A percentile compares a stretch with the other conserved stretches of the same genome.
Evolutionary conservation across 2,113 vertebrate species (phyloP).

Genomic region (Oryzias javanicus): DNA sequence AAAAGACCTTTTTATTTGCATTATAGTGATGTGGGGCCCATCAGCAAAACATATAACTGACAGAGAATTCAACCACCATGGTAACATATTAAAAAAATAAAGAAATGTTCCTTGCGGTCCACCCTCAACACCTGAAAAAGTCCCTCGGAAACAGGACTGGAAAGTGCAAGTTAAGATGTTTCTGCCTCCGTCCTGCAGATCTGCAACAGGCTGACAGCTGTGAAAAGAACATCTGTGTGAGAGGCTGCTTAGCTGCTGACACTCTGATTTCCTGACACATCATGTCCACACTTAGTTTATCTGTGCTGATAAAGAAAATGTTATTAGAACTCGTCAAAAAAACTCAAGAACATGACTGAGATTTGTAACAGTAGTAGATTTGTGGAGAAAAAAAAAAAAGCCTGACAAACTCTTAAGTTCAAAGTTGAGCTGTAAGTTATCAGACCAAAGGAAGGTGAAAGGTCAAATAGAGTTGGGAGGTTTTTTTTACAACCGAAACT

Average conservation of each 20-base stretch:
- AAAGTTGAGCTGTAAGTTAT: too few relatives aligned
- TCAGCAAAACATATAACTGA: slow-evolving; percentile 1
- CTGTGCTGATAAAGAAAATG: too few relatives aligned
- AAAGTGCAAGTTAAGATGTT: slow-evolving; percentile 5
- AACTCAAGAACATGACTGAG: too few relatives aligned
- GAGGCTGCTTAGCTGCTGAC: not conserved
- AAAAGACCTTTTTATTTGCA: slow-evolving; percentile 13
- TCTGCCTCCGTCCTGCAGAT: slow-evolving; percentile 7
- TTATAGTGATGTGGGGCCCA: not conserved
- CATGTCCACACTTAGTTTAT: too few relatives aligned
- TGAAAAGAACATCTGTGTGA: slow-evolving; percentile 6
- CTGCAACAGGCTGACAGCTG: slow-evolving; percentile 17
- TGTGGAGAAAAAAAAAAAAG: too few relatives aligned
- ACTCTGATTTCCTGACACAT: not conserved
- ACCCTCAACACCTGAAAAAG: not conserved
- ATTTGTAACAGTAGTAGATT: too few relatives aligned
- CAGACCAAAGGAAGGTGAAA: too few relatives aligned
- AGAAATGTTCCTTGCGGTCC: not conserved
- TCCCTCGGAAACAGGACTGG: not conserved
- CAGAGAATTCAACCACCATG: not conserved
- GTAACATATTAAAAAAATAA: not conserved
- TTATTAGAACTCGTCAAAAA: too few relatives aligned
- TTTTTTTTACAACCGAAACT: too few relatives aligned
- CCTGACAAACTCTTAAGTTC: too few relatives aligned
- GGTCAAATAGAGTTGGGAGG: too few relatives aligned